Conservation (phyloP, 2,797 vertebrate genomes). For the Acrocephalus scirpaceus region DNA sequence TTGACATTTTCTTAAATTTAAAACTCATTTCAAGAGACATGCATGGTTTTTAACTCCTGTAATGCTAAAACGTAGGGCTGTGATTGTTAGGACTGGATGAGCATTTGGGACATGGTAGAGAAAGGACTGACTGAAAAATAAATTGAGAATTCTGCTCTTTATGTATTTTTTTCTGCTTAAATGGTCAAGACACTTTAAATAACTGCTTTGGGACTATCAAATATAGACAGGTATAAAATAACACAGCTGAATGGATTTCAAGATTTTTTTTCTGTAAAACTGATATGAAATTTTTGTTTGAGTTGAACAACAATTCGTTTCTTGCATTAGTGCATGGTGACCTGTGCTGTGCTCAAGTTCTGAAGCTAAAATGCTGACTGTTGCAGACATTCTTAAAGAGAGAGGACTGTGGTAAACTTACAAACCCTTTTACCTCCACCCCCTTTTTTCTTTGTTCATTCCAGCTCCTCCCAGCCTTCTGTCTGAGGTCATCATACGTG, state of each 20-base stretch:
- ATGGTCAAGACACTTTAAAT: neutral
- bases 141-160: neutral
- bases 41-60: neutral
- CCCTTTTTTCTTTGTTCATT: neutral
- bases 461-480: neutral
- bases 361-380: neutral
- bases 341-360: neutral
- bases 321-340: neutral
- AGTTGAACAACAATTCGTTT: neutral
- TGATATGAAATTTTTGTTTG: neutral
- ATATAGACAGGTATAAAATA: neutral
- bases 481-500: neutral
- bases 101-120: neutral
- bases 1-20: constrained; percentile 57
- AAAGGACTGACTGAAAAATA: neutral
- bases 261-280: neutral
- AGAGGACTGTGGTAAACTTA: neutral
- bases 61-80: neutral
- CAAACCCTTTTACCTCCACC: fast-evolving
- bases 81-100: neutral
- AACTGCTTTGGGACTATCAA: neutral
- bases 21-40: constrained; percentile 57
- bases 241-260: neutral
- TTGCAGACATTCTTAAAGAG: neutral
- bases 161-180: neutral